These are phyloP conservation scores for Podarcis siculus DNA, from an alignment of 2,797 vertebrate genomes.

Conservation along the genomic window DNA sequence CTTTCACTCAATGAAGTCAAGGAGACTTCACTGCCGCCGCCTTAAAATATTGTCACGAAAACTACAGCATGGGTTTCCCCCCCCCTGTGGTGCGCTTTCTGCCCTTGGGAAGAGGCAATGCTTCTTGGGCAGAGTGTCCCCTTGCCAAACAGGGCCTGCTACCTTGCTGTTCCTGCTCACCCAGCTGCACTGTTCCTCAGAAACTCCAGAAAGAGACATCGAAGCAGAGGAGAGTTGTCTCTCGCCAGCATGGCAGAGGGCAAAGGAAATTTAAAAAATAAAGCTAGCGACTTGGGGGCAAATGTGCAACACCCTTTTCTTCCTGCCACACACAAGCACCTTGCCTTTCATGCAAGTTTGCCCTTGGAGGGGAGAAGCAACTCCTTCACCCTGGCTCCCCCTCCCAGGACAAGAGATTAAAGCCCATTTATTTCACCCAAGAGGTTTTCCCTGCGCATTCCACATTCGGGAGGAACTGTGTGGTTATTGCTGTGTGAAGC, in stretches of 20 bases:
- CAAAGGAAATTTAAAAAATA: constrained; percentile 7
- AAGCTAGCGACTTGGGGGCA: background rate
- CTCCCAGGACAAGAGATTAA: constrained; percentile 43
- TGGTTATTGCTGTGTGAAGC: constrained; percentile 60
- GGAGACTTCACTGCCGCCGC: background rate
- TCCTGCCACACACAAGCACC: background rate
- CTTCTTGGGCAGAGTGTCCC: background rate
- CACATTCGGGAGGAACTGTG: constrained; percentile 27
- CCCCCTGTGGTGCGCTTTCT: background rate
- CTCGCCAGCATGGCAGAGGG: constrained; percentile 7
- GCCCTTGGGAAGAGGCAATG: background rate
- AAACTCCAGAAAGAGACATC: background rate
- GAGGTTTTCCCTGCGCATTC: constrained; percentile 45
- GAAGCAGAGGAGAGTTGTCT: background rate
- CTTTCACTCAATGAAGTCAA: background rate
- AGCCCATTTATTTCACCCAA: constrained; percentile 53
- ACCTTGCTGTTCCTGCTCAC: background rate
- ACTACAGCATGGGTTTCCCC: background rate
- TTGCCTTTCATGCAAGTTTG: constrained; percentile 2
- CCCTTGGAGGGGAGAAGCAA: constrained; percentile 44
- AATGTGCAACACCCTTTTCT: background rate
- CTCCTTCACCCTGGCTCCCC: no score
- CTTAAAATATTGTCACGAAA: background rate
- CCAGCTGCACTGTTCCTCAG: background rate
- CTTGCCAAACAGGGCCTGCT: background rate